Base-by-base conservation (phyloP, 1,140 invertebrate species). In the Zaprionus lachaisei region DNA sequence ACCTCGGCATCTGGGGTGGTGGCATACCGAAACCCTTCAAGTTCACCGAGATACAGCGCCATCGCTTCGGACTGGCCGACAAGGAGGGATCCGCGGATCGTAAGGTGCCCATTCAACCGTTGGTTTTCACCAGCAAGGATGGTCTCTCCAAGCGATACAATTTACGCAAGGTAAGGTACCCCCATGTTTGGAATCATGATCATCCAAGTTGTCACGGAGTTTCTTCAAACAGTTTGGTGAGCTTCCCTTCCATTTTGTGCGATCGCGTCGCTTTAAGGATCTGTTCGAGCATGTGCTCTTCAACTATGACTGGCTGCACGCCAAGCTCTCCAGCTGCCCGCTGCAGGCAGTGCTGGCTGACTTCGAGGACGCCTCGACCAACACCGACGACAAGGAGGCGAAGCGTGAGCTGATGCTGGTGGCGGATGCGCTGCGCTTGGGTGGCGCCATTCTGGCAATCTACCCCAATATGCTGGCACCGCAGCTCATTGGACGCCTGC, bases 301-400 rank as follows among this genome's bases (percentile, higher is more conserved):
- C 93, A 99, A 99, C 93, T 99, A 99, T 92, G 96, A 98, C 77
- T 99, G 98, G 98, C 94, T 99, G 0, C 98, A 99, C 92, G 98
- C 98, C 0, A 99, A 99, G 93, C 94, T 99, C 2, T 97, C 96
- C 72, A 98, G 97, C 72, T 99, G 98, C 92, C 98, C 99, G 1
- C 94, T 99, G 2, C 98, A 99, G 94, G 96, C 98, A 0, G 96
- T 99, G 2, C 94, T 99, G 11, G 97, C 97, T 12, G 99, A 99
- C 93, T 99, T 99, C 92, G 98, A 99, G 94, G 99, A 99, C 92
- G 96, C 98, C 1, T 96, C 97, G 58, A 94, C 94, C 3, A 95
- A 98, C 92, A 96, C 98, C 34, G 96, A 97, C 7, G 96, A 98
- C 83, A 96, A 97, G 83, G 97, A 98, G 89, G 95, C 96, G 28